Base-by-base conservation (phyloP, 1,140 invertebrate species). In the Luehdorfia chinensis region DNA sequence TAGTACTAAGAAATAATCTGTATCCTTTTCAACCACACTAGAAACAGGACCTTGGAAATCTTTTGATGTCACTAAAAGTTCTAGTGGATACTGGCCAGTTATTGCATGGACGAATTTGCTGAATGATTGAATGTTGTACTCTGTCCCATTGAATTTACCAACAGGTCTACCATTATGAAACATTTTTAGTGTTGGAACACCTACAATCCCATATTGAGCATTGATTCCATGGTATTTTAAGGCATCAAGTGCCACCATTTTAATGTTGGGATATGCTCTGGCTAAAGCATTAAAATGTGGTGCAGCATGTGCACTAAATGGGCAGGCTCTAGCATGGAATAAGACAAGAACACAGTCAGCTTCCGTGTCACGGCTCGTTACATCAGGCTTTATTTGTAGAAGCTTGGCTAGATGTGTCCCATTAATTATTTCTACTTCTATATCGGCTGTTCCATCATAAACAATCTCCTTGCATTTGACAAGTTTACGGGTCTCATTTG, bases 131-230 rank as follows among this genome's bases (percentile, higher is more conserved):
- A 97, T 88, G 9, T 91, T 94, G 58, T 95, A 94, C 36, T 94
- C 90, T 6, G 94, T 94, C 11, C 93, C 92, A 87, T 98, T 97
- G 55, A 94, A 97, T 85, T 95, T 95, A 0, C 93, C 93, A 16
- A 95, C 90, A 14, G 95, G 91, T 71, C 94, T 91, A 0, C 95
- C 95, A 87, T 97, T 97, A 72, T 98, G 96, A 65, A 98, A 96
- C 43, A 99, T 88, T 83, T 98, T 91, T 6, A 98, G 76, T 21
- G 96, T 97, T 25, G 97, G 97, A 14, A 98, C 93, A 11, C 95
- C 95, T n/a, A 97, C 93, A 54, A 98, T 95, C 11, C 97, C 96
- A 88, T 96, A 97, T 67, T 96, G 94, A 0, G 96, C 94, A 84
- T 97, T 97, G 19, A 97, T 94, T 32, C 93, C 91, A 58, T 93